These are phyloP conservation scores for Forbesichthys agassizii DNA, from an alignment of 2,113 vertebrate genomes.

Conservation along the genomic window DNA sequence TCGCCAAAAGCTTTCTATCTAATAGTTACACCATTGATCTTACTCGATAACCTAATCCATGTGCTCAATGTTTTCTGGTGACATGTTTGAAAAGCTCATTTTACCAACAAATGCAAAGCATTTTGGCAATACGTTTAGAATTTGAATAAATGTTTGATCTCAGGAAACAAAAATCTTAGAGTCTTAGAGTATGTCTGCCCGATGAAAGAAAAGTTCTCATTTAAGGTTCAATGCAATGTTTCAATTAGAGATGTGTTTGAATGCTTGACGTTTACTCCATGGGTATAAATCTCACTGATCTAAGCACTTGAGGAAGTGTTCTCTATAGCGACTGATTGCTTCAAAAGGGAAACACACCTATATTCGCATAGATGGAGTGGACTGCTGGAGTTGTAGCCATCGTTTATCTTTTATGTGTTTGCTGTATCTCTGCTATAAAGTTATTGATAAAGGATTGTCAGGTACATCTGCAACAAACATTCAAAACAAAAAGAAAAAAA, in stretches of 20 bases:
- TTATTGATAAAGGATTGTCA: background rate
- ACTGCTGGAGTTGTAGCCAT: background rate
- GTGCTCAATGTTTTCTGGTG: background rate
- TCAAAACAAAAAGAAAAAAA: background rate
- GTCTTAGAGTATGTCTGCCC: background rate
- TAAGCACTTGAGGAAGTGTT: background rate
- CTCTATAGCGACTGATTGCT: slow-evolving; percentile 1
- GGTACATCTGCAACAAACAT: background rate
- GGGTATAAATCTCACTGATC: background rate
- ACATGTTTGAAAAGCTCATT: background rate
- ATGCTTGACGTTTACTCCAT: background rate
- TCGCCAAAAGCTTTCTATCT: slow-evolving; percentile 7
- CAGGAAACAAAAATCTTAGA: background rate
- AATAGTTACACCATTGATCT: slow-evolving; percentile 5
- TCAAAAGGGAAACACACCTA: no score
- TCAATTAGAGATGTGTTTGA: slow-evolving; percentile 4
- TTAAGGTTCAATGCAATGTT: background rate
- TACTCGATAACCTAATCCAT: background rate
- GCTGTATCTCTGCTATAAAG: background rate
- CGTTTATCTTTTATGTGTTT: background rate
- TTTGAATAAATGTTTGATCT: no score
- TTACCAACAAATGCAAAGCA: background rate
- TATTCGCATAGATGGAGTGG: no score
- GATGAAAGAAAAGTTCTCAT: background rate
- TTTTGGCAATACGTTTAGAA: background rate